Conservation (phyloP, 2,797 vertebrate species). For the Tenualosa thibaudeaui region DNA sequence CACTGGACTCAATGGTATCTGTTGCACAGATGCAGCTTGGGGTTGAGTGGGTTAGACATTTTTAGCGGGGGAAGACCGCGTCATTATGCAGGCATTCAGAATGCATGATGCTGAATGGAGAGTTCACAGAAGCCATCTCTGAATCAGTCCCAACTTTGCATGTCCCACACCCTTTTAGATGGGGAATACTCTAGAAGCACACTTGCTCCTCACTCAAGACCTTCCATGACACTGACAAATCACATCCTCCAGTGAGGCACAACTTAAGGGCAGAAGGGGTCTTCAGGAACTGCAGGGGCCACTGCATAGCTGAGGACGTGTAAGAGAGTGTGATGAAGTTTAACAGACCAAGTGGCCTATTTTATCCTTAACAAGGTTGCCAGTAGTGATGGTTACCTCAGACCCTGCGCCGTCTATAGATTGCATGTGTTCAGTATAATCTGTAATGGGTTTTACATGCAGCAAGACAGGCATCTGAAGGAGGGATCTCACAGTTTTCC, state of each 20-base stretch:
- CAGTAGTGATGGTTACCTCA: not conserved
- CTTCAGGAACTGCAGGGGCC: not conserved
- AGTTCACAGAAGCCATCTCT: not conserved
- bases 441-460: constrained; percentile 21
- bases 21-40: constrained; percentile 44
- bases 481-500: not conserved
- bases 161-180: not conserved
- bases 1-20: constrained; percentile 79
- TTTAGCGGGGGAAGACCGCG: not conserved
- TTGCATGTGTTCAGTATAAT: not conserved
- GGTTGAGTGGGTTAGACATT: constrained; percentile 37
- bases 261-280: not conserved
- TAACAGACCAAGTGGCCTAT: constrained; percentile 4
- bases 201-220: not conserved
- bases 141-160: not conserved
- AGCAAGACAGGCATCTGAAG: not conserved
- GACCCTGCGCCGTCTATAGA: not conserved
- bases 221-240: constrained; percentile 1
- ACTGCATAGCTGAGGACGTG: not conserved
- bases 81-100: not conserved
- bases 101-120: not conserved
- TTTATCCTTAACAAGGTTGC: constrained; percentile 4
- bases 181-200: not conserved
- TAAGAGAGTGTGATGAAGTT: not conserved
- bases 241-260: not conserved